Conservation (phyloP, 2,113 vertebrate genomes). For the Bufo gargarizans region DNA sequence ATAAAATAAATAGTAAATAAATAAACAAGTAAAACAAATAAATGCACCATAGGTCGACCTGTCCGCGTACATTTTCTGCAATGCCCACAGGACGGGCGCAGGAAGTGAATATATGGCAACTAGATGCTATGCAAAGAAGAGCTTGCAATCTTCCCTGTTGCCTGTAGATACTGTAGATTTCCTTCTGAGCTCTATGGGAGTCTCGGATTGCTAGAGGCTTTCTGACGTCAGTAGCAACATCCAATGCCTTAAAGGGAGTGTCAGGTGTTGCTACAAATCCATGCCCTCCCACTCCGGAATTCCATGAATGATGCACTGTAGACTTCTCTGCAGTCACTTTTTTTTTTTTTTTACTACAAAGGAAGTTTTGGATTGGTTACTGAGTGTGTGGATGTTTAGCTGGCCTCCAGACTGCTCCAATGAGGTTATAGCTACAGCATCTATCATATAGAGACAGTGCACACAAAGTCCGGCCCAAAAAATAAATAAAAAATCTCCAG, state of each 20-base stretch:
- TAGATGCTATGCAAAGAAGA: conserved; percentile 9
- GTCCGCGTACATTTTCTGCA: background rate
- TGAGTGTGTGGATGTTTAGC: background rate
- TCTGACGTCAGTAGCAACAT: conserved; percentile 31
- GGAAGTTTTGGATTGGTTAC: conserved; percentile 29
- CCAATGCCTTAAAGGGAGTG: conserved; percentile 45
- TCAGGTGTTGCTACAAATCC: conserved; percentile 1
- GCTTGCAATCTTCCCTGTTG: conserved; percentile 23
- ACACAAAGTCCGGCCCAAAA: background rate
- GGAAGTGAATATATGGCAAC: background rate
- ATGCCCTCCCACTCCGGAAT: conserved; percentile 34
- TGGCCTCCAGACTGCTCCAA: no score
- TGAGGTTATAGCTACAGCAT: background rate
- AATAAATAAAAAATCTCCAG: background rate
- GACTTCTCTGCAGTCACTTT: conserved; percentile 25
- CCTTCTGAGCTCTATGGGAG: conserved; percentile 2
- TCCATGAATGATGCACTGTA: conserved; percentile 38
- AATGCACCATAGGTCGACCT: background rate
- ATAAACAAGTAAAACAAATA: background rate
- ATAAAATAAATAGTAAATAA: no score
- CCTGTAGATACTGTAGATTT: conserved; percentile 20
- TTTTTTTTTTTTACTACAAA: conserved; percentile 45
- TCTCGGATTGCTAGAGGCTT: conserved; percentile 31
- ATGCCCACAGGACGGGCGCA: no score
- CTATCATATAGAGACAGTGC: background rate